phyloP scores from a whole-genome alignment of 1,140 invertebrate species.

The Wiebesia pumilae region DNA sequence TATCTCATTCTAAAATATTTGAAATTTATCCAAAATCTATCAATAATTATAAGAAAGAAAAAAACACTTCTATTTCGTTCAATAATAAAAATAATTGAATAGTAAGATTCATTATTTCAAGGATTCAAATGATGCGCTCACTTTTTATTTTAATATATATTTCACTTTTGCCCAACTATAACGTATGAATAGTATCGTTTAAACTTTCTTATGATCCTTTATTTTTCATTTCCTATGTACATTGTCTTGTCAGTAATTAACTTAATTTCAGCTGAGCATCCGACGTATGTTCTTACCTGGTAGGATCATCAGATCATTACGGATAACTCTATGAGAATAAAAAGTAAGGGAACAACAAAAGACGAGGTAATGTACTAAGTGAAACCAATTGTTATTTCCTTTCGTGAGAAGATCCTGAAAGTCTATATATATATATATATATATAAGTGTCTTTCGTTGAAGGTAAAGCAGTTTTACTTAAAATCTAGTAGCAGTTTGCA shows the following conservation, averaged over 20 bases:
- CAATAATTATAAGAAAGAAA: too few species aligned
- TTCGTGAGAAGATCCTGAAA: slow-evolving; percentile 65
- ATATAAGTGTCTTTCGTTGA: slow-evolving; percentile 50
- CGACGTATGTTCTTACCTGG: slow-evolving; percentile 59
- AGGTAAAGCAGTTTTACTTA: slow-evolving; percentile 65
- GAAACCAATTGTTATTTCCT: slow-evolving; percentile 74
- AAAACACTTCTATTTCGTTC: too few species aligned
- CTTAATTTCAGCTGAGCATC: slow-evolving; percentile 63
- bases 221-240: too few species aligned
- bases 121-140: too few species aligned
- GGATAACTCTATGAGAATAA: not conserved
- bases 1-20: too few species aligned
- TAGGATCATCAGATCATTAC: not conserved
- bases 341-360: slow-evolving; percentile 32
- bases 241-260: slow-evolving; percentile 55
- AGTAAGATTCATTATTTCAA: too few species aligned
- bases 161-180: too few species aligned
- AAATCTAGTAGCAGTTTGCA: slow-evolving; percentile 50
- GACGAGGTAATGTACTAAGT: slow-evolving; percentile 60
- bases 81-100: too few species aligned
- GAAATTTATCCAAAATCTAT: too few species aligned
- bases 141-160: too few species aligned
- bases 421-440: slow-evolving; percentile 71
- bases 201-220: not conserved
- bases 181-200: not conserved